Conservation (phyloP, 2,797 vertebrate species). For the Crotalus adamanteus region DNA sequence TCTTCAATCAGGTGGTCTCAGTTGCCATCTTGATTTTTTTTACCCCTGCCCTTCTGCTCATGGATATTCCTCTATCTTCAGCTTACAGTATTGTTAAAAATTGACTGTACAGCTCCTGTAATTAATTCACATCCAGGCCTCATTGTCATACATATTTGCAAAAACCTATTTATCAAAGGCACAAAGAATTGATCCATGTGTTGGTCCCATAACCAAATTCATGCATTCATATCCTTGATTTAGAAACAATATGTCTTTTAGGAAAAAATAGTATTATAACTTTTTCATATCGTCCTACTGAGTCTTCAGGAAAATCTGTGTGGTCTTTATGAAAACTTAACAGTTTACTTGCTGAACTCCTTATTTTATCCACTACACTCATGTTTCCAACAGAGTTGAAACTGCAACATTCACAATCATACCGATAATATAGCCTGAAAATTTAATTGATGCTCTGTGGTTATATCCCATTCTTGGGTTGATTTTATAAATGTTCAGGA, state of each 20-base stretch:
- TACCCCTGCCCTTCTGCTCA: background rate
- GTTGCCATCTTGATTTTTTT: background rate
- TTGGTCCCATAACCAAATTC: background rate
- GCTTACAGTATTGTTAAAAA: background rate
- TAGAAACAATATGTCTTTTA: background rate
- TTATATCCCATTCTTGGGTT: background rate
- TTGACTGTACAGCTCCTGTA: background rate
- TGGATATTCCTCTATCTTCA: background rate
- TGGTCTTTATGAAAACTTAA: background rate
- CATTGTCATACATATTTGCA: background rate
- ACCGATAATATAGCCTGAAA: background rate
- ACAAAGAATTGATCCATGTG: background rate
- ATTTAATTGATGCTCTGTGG: background rate
- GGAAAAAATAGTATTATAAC: background rate
- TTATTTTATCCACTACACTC: background rate
- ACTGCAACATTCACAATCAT: background rate
- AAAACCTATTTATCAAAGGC: background rate
- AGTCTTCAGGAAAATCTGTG: background rate
- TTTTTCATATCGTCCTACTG: background rate
- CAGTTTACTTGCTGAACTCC: background rate
- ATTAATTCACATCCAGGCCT: background rate
- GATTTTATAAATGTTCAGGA: background rate
- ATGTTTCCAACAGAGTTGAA: background rate
- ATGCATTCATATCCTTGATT: background rate
- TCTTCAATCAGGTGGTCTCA: background rate